Conservation (phyloP, 2,113 vertebrate species). For the Pelecanoides urinatrix region DNA sequence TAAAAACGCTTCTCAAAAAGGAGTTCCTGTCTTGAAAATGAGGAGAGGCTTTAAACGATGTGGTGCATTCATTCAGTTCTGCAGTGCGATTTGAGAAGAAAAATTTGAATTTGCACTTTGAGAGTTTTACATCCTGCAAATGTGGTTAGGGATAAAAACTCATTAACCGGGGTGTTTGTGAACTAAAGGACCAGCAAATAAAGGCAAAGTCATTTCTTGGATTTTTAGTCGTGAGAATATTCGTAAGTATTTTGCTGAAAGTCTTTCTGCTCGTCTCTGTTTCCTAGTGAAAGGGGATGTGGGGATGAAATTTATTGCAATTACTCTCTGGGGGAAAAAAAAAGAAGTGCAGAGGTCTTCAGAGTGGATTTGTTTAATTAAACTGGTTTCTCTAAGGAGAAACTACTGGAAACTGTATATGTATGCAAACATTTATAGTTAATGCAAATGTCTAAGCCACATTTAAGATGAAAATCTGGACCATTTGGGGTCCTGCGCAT, state of each 20-base stretch:
- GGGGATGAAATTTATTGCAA: neutral
- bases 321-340: neutral
- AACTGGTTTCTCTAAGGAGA: neutral
- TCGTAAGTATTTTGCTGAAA: neutral
- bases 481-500: neutral
- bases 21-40: neutral
- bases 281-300: neutral
- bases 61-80: neutral
- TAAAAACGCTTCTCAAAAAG: neutral
- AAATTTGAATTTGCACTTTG: neutral
- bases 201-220: neutral
- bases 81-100: neutral
- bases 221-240: neutral
- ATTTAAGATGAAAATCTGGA: neutral
- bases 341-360: neutral
- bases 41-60: neutral
- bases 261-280: neutral
- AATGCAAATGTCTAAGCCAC: neutral
- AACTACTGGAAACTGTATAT: neutral
- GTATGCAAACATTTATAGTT: too few relatives aligned
- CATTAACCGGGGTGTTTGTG: neutral
- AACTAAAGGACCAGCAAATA: neutral
- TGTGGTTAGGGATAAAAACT: neutral
- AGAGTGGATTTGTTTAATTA: neutral
- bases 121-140: neutral